Evolutionary conservation across 1,140 invertebrate species (phyloP).

Genomic region (Caenorhabditis latens): DNA sequence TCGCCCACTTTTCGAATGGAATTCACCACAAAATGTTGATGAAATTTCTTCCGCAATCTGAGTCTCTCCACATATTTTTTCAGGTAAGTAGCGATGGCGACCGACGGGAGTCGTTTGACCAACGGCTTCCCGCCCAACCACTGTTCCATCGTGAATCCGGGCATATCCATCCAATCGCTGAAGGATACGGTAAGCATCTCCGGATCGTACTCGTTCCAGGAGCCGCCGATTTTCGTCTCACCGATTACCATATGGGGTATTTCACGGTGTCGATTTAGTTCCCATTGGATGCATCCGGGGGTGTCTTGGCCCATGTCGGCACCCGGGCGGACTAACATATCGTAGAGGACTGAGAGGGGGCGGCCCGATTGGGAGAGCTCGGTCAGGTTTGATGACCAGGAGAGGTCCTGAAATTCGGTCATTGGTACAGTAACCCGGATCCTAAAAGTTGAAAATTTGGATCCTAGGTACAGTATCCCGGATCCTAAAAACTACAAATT

Average conservation of each 20-base stretch:
- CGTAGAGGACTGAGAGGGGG: constrained; percentile 67
- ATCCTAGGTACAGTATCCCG: no score
- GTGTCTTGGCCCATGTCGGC: constrained; percentile 59
- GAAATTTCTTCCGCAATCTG: constrained; percentile 58
- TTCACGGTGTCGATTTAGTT: constrained; percentile 39
- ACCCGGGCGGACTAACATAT: constrained; percentile 65
- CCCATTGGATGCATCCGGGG: constrained; percentile 65
- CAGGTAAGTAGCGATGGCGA: constrained; percentile 69
- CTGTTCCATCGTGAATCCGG: constrained; percentile 70
- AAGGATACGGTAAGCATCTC: constrained; percentile 74
- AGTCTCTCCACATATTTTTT: constrained; percentile 67
- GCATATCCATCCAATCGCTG: constrained; percentile 73
- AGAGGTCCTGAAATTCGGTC: constrained; percentile 68
- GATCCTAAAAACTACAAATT: no score
- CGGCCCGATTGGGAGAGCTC: constrained; percentile 63
- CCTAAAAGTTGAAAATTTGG: no score
- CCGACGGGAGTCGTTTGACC: constrained; percentile 63
- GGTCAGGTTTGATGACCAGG: constrained; percentile 68
- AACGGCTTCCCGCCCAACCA: constrained; percentile 66
- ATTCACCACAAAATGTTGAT: constrained; percentile 24
- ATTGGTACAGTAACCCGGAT: background rate
- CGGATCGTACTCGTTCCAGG: constrained; percentile 75
- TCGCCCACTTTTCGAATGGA: constrained; percentile 34
- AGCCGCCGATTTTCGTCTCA: constrained; percentile 71
- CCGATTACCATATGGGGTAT: constrained; percentile 74